phyloP scores from a whole-genome alignment of 1,140 invertebrate genomes.

The Drosophila athabasca region DNA sequence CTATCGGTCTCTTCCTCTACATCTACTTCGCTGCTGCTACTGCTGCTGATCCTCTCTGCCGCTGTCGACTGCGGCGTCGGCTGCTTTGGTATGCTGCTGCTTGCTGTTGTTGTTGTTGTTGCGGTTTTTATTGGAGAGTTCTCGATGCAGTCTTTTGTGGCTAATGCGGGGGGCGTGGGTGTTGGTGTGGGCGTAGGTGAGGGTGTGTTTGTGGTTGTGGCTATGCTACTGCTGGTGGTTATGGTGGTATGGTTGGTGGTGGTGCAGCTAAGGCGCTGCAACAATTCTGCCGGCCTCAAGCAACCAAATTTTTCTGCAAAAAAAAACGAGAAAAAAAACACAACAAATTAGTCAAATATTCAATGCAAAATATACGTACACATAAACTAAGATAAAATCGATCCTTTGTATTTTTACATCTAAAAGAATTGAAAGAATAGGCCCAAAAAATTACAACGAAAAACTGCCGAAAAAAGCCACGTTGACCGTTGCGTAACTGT shows the following conservation, averaged over 20 bases:
- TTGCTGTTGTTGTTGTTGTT: conserved; percentile 32
- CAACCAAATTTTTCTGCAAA: conserved; percentile 62
- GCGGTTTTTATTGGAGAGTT: conserved; percentile 38
- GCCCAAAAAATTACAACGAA: too few relatives aligned
- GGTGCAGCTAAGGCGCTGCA: conserved; percentile 61
- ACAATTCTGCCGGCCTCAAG: conserved; percentile 56
- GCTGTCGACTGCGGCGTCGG: conserved; percentile 28
- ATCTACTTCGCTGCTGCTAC: conserved; percentile 8
- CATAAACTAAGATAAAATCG: conserved; percentile 1
- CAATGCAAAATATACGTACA: conserved; percentile 16
- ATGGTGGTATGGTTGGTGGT: conserved; percentile 31
- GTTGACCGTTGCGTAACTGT: too few relatives aligned
- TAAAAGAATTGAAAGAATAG: too few relatives aligned
- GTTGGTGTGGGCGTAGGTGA: conserved; percentile 23
- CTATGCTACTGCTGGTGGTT: conserved; percentile 12
- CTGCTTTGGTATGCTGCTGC: conserved; percentile 64
- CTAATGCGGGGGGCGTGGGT: conserved; percentile 50
- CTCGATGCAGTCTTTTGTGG: conserved; percentile 67
- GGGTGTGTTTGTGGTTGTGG: conserved; percentile 38
- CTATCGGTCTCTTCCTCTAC: neutral
- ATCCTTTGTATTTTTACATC: too few relatives aligned
- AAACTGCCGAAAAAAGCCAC: too few relatives aligned
- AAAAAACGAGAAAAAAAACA: conserved; percentile 2
- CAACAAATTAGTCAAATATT: conserved; percentile 17
- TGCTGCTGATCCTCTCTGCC: conserved; percentile 28